Conservation (phyloP, 2,888 invertebrate species). For the Aphodius granarius region DNA sequence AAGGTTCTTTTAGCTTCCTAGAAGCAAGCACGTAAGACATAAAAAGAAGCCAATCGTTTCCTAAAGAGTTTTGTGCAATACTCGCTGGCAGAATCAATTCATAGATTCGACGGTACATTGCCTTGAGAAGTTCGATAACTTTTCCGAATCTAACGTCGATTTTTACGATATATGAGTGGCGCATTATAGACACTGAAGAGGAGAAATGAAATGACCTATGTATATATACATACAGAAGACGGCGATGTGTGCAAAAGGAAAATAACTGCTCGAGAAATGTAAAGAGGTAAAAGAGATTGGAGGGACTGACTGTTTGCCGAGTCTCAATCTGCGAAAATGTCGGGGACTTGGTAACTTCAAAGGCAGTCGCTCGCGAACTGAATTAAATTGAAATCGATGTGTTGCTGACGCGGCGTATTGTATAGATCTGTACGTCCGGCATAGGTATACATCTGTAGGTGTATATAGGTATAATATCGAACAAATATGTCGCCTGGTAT, state of each 20-base stretch:
- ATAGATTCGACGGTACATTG: neutral
- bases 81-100: neutral
- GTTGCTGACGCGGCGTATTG: no score
- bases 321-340: neutral
- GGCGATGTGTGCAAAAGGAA: neutral
- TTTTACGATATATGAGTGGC: no score
- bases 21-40: neutral
- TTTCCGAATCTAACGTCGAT: no score
- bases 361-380: neutral
- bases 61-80: neutral
- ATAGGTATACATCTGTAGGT: neutral
- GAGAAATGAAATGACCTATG: no score
- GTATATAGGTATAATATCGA: no score
- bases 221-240: neutral
- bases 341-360: neutral
- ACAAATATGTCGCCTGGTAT: no score
- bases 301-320: neutral
- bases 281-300: neutral
- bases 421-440: neutral
- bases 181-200: no score
- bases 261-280: neutral
- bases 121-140: no score
- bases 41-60: neutral
- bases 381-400: neutral
- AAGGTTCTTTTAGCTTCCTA: neutral